These are phyloP conservation scores for Psix sp. DNA, from an alignment of 1,140 invertebrate genomes.

Conservation along the genomic window DNA sequence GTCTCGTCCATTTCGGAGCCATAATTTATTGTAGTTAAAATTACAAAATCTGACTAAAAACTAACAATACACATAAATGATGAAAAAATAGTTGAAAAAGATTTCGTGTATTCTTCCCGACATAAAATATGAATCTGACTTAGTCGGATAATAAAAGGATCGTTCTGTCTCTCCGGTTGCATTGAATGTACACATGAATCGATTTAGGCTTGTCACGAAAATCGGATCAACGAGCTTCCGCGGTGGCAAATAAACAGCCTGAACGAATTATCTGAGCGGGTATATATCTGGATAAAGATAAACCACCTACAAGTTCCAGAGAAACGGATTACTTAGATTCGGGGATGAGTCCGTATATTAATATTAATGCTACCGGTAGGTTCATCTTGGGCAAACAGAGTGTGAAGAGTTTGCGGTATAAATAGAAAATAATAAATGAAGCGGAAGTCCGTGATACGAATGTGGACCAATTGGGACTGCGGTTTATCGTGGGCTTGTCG, in stretches of 20 bases:
- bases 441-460: slow-evolving; percentile 27
- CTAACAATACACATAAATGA: too few species aligned
- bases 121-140: too few species aligned
- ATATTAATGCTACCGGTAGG: slow-evolving; percentile 19
- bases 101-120: too few species aligned
- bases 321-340: slow-evolving; percentile 31
- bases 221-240: slow-evolving; percentile 22
- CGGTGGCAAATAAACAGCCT: slow-evolving; percentile 6
- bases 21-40: too few species aligned
- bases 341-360: slow-evolving; percentile 11
- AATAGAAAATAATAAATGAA: slow-evolving; percentile 32
- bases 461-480: slow-evolving; percentile 23
- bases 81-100: too few species aligned
- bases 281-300: slow-evolving; percentile 33
- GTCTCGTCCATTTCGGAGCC: too few species aligned
- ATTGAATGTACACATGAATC: neutral
- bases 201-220: slow-evolving; percentile 16
- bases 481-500: slow-evolving; percentile 14
- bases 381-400: slow-evolving; percentile 1
- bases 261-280: slow-evolving; percentile 12
- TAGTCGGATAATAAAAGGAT: neutral
- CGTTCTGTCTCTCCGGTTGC: neutral
- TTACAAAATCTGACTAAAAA: too few species aligned
- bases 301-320: slow-evolving; percentile 15
- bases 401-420: slow-evolving; percentile 7